phyloP scores from a whole-genome alignment of 2,888 invertebrate species.

The Himalopsyche anomala region DNA sequence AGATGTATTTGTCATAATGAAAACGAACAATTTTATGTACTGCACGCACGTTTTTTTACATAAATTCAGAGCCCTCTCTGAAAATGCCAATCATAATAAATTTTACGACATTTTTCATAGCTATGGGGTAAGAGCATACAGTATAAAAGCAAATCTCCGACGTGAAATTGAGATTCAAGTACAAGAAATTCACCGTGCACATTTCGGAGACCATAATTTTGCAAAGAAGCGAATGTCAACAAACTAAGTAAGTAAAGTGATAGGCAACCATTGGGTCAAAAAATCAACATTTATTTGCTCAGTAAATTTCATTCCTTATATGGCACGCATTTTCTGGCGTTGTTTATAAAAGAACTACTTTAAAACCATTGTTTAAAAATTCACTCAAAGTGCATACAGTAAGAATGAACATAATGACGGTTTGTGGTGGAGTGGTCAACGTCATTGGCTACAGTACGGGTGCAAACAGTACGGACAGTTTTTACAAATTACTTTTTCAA shows the following conservation, averaged over 20 bases:
- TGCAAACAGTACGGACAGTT: no score
- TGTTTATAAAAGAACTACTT: no score
- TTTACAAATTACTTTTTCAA: no score
- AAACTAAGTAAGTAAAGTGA: background rate
- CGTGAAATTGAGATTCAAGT: conserved; percentile 37
- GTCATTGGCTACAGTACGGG: no score
- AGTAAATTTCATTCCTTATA: no score
- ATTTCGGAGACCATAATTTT: conserved; percentile 3
- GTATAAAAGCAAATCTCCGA: conserved; percentile 37
- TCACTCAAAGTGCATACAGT: no score
- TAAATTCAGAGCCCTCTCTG: background rate
- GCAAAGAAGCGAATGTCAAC: background rate
- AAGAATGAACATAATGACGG: no score
- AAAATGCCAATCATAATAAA: conserved; percentile 50
- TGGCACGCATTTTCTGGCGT: no score
- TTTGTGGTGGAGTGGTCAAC: no score
- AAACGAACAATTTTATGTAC: background rate
- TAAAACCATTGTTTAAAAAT: no score
- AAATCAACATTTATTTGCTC: no score
- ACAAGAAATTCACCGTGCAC: conserved; percentile 27
- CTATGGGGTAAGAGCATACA: conserved; percentile 1
- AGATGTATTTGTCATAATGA: no score
- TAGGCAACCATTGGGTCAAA: background rate
- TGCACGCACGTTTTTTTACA: background rate
- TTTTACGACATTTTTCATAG: conserved; percentile 45